These are phyloP conservation scores for Epizoanthus scotinus DNA, from an alignment of 92 coral and sea anemone genomes.

Conservation along the genomic window DNA sequence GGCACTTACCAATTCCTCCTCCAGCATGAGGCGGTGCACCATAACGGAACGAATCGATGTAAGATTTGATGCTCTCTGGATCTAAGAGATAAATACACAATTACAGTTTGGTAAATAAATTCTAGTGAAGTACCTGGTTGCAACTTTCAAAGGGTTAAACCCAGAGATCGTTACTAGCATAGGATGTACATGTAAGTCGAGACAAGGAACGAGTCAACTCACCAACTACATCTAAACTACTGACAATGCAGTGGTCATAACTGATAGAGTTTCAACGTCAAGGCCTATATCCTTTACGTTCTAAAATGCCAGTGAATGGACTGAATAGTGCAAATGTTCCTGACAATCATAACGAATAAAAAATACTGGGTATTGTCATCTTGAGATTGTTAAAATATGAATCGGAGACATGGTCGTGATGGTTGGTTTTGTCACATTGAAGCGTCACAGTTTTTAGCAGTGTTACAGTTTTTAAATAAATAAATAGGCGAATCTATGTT, in stretches of 20 bases:
- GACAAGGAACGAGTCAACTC: background rate
- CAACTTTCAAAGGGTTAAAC: background rate
- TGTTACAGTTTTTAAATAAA: too few relatives aligned
- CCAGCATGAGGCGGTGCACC: conserved; percentile 99
- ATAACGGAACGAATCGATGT: conserved; percentile 97
- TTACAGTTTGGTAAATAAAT: background rate
- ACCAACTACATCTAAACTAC: background rate
- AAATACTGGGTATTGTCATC: too few relatives aligned
- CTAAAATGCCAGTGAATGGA: too few relatives aligned
- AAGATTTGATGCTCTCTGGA: conserved; percentile 88
- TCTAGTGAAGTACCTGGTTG: background rate
- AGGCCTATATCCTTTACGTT: background rate
- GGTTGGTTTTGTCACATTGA: too few relatives aligned
- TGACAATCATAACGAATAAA: too few relatives aligned
- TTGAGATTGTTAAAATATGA: too few relatives aligned
- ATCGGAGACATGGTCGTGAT: too few relatives aligned
- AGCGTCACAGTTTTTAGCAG: too few relatives aligned
- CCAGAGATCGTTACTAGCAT: background rate
- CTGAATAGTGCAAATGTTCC: too few relatives aligned
- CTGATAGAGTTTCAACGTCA: background rate
- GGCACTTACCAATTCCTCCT: conserved; percentile 92
- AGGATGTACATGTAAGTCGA: background rate
- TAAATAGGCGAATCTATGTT: too few relatives aligned
- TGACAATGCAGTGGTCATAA: background rate
- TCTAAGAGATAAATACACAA: conserved; percentile 51